A percentile compares a stretch with the other conserved stretches of the same genome.
Conservation (phyloP, 2,113 vertebrate genomes). For the Origma solitaria region DNA sequence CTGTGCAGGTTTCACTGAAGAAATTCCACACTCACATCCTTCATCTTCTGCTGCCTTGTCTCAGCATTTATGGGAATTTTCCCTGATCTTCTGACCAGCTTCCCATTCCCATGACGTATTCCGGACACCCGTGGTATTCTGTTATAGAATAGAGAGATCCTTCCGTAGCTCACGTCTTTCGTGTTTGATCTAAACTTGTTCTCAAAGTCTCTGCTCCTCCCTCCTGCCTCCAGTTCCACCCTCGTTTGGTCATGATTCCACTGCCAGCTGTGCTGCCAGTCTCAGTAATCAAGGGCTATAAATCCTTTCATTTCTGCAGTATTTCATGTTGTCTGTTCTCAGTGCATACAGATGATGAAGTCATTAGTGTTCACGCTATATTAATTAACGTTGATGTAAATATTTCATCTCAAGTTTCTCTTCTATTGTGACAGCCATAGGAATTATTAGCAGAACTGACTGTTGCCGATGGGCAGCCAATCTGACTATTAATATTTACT, state of each 20-base stretch:
- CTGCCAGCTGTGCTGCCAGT: background rate
- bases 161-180: background rate
- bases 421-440: background rate
- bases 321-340: background rate
- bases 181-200: background rate
- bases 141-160: background rate
- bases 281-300: background rate
- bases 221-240: background rate
- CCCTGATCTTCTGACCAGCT: background rate
- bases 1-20: background rate
- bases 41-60: background rate
- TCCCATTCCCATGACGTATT: background rate
- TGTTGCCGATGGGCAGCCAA: background rate
- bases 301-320: background rate
- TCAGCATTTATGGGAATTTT: background rate
- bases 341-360: background rate
- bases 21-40: background rate
- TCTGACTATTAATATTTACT: background rate
- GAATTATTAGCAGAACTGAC: background rate
- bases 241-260: background rate
- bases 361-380: background rate
- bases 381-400: conserved; percentile 11
- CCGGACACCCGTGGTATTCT: background rate
- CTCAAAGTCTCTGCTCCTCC: background rate
- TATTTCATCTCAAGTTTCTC: background rate